Conservation (phyloP, 2,888 invertebrate genomes). For the Agapetus fuscipes region DNA sequence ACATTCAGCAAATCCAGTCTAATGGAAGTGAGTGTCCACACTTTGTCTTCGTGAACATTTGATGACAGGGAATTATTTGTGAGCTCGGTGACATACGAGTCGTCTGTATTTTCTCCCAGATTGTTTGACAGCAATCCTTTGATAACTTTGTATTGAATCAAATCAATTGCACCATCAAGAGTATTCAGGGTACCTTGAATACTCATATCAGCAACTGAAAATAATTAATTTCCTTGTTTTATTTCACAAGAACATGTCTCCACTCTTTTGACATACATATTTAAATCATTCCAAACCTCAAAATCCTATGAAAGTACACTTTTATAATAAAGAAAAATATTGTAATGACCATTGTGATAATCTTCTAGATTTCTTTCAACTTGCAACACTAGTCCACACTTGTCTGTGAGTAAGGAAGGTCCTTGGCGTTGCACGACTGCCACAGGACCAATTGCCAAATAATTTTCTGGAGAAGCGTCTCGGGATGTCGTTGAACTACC, state of each 20-base stretch:
- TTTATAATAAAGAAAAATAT: too few relatives aligned
- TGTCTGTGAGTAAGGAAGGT: constrained; percentile 68
- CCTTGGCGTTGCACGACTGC: constrained; percentile 46
- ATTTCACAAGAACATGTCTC: background rate
- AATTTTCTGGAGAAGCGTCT: constrained; percentile 21
- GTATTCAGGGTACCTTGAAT: constrained; percentile 79
- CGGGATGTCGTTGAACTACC: constrained; percentile 10
- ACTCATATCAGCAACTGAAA: constrained; percentile 68
- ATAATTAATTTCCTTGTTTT: constrained; percentile 1
- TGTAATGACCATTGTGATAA: constrained; percentile 42
- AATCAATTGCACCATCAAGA: constrained; percentile 71
- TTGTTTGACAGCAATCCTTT: constrained; percentile 82
- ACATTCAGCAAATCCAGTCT: constrained; percentile 81
- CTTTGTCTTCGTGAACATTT: constrained; percentile 30
- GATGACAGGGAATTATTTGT: constrained; percentile 7
- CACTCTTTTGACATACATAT: background rate
- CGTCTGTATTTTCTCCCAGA: constrained; percentile 75
- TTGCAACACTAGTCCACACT: constrained; percentile 68
- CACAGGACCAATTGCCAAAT: constrained; percentile 35
- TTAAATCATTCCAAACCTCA: background rate
- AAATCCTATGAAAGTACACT: constrained; percentile 4
- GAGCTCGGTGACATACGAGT: constrained; percentile 34
- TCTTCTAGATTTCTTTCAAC: constrained; percentile 75
- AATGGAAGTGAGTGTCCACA: constrained; percentile 73
- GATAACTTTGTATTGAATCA: constrained; percentile 78